A percentile compares a stretch with the other conserved stretches of the same genome.
These are phyloP conservation scores for Florisuga fusca DNA, from an alignment of 2,797 vertebrate species.

Conservation along the genomic window DNA sequence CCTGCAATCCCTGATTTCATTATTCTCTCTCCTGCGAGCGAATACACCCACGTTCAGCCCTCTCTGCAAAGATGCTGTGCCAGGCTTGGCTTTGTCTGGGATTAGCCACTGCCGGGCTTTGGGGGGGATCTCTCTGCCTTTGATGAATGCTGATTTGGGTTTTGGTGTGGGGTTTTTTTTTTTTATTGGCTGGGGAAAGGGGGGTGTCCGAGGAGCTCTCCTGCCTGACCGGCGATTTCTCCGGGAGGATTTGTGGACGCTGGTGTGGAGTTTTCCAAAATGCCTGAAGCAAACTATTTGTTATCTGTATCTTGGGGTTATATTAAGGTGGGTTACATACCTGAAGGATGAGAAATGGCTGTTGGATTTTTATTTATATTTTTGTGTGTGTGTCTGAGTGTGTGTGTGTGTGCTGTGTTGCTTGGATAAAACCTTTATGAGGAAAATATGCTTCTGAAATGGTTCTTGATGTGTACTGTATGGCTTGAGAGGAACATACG, in stretches of 20 bases:
- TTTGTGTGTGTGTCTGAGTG: too few species aligned
- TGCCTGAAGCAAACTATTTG: conserved; percentile 97
- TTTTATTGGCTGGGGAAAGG: conserved; percentile 12
- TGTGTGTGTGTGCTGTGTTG: not conserved
- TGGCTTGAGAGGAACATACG: not conserved
- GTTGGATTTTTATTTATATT: not conserved
- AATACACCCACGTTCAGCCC: conserved; percentile 40
- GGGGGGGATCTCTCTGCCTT: conserved; percentile 18
- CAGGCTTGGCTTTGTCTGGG: conserved; percentile 61
- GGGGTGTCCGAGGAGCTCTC: conserved; percentile 28
- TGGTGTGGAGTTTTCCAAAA: conserved; percentile 87
- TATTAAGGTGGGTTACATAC: conserved; percentile 92
- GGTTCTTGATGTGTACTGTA: not conserved
- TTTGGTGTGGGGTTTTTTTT: not conserved
- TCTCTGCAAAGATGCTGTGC: conserved; percentile 77
- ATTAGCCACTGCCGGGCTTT: conserved; percentile 51
- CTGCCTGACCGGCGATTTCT: conserved; percentile 61
- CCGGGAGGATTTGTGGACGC: conserved; percentile 76
- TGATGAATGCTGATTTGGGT: not conserved
- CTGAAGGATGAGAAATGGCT: not conserved
- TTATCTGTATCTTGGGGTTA: conserved; percentile 97
- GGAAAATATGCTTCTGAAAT: not conserved
- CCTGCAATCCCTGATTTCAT: conserved; percentile 46
- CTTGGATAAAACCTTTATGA: not conserved
- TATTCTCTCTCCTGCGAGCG: conserved; percentile 48